A percentile compares a stretch with the other conserved stretches of the same genome.
Conservation (phyloP, 1,140 invertebrate species). For the Adelges cooleyi region DNA sequence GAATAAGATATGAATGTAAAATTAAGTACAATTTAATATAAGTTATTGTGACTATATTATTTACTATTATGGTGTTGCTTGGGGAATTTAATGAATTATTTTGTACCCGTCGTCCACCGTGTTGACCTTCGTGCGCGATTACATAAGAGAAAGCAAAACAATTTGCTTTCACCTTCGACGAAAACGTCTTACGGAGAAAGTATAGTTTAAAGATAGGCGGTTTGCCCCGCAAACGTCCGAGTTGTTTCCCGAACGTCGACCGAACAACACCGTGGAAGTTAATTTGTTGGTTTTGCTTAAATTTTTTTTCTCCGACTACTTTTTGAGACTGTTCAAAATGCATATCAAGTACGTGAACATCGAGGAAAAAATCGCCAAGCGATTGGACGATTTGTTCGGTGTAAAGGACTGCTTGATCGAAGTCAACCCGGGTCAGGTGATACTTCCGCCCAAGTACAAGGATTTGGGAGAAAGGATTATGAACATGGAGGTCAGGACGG, state of each 20-base stretch:
- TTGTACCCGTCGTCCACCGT: neutral
- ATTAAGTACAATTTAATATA: too few species aligned
- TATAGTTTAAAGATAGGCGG: constrained; percentile 4
- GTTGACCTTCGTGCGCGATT: constrained; percentile 34
- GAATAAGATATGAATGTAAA: too few species aligned
- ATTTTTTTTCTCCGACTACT: too few species aligned
- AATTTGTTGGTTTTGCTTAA: too few species aligned
- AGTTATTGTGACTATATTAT: neutral
- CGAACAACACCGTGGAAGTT: too few species aligned
- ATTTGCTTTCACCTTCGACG: constrained; percentile 1
- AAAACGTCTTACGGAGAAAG: neutral
- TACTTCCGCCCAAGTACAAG: constrained; percentile 54
- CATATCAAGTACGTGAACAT: constrained; percentile 48
- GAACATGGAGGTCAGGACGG: constrained; percentile 46
- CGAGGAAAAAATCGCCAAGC: constrained; percentile 46
- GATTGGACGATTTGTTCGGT: constrained; percentile 53
- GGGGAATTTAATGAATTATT: neutral
- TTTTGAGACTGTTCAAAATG: constrained; percentile 35
- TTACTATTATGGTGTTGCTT: neutral
- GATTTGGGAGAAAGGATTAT: constrained; percentile 55
- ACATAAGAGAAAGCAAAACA: neutral
- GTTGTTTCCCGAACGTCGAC: too few species aligned
- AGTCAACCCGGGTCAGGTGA: constrained; percentile 52
- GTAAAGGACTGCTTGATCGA: constrained; percentile 54
- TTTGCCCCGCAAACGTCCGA: too few species aligned